phyloP scores from a whole-genome alignment of 2,797 vertebrate species.

The Otolemur crassicaudatus region DNA sequence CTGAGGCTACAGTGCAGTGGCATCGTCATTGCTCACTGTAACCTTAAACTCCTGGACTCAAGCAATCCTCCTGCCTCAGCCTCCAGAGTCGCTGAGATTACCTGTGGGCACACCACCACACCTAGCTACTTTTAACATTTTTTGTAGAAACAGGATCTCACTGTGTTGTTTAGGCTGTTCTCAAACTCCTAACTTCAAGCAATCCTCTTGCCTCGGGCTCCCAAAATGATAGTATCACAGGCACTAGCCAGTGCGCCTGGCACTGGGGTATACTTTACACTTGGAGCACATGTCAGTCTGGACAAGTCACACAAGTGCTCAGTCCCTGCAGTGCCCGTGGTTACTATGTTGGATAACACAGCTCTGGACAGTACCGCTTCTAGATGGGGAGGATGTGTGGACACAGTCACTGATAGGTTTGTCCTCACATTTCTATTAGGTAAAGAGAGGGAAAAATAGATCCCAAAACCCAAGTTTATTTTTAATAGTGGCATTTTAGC shows the following conservation, averaged over 20 bases:
- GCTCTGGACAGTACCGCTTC: background rate
- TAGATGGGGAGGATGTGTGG: background rate
- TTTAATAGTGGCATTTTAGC: constrained; percentile 2
- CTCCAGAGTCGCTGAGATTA: background rate
- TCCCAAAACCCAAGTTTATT: background rate
- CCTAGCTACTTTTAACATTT: background rate
- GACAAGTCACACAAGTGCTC: background rate
- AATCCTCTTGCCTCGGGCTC: background rate
- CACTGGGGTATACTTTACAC: background rate
- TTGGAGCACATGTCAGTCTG: background rate
- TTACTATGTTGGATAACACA: accelerated
- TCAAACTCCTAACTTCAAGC: background rate
- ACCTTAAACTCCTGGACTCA: background rate
- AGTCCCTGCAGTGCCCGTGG: too few species aligned
- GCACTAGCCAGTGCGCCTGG: background rate
- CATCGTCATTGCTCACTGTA: background rate
- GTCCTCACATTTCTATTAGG: background rate
- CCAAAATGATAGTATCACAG: background rate
- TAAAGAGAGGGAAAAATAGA: background rate
- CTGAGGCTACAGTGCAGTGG: background rate
- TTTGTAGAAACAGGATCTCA: background rate
- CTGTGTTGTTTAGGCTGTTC: background rate
- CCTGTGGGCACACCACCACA: background rate
- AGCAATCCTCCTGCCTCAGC: background rate
- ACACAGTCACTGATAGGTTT: background rate